phyloP scores from a whole-genome alignment of 37 sponge, comb jelly and placozoan genomes.

The Spongilla lacustris region DNA sequence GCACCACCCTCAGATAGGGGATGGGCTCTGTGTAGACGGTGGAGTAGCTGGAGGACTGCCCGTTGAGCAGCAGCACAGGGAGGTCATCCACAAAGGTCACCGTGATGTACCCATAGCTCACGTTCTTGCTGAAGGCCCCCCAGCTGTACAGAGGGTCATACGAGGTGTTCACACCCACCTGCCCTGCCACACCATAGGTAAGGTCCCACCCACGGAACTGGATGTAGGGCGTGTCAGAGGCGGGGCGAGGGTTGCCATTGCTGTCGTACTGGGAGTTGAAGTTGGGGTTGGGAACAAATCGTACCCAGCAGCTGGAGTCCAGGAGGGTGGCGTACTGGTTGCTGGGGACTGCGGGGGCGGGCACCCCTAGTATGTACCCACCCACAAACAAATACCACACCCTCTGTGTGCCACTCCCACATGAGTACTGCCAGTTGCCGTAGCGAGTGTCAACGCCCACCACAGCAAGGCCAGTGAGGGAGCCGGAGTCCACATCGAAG shows the following conservation, averaged over 20 bases:
- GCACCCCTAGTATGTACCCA: slow-evolving; percentile 42
- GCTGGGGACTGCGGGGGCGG: slow-evolving; percentile 61
- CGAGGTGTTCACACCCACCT: slow-evolving; percentile 77
- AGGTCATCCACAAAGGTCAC: slow-evolving; percentile 57
- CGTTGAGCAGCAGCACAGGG: slow-evolving; percentile 57
- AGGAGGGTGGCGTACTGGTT: slow-evolving; percentile 76
- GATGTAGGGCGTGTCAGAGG: slow-evolving; percentile 72
- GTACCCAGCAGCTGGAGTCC: slow-evolving; percentile 44
- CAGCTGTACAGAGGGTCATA: slow-evolving; percentile 78
- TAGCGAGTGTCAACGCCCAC: slow-evolving; percentile 62
- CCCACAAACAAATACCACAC: slow-evolving; percentile 71
- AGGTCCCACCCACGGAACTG: slow-evolving; percentile 82
- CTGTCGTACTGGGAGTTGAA: slow-evolving; percentile 84
- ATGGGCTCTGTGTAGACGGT: slow-evolving; percentile 71
- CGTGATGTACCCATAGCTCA: slow-evolving; percentile 42
- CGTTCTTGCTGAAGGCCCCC: slow-evolving; percentile 74
- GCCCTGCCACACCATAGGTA: slow-evolving; percentile 48
- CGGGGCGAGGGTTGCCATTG: slow-evolving; percentile 48
- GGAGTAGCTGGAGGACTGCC: slow-evolving; percentile 12
- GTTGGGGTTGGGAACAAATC: slow-evolving; percentile 63
- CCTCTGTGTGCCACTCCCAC: slow-evolving; percentile 35
- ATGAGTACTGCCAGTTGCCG: slow-evolving; percentile 88
- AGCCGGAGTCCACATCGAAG: slow-evolving; percentile 61
- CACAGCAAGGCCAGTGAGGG: slow-evolving; percentile 60
- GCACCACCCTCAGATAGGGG: slow-evolving; percentile 63